These are phyloP conservation scores for Florisuga fusca DNA, from an alignment of 2,797 vertebrate genomes.

Conservation along the genomic window DNA sequence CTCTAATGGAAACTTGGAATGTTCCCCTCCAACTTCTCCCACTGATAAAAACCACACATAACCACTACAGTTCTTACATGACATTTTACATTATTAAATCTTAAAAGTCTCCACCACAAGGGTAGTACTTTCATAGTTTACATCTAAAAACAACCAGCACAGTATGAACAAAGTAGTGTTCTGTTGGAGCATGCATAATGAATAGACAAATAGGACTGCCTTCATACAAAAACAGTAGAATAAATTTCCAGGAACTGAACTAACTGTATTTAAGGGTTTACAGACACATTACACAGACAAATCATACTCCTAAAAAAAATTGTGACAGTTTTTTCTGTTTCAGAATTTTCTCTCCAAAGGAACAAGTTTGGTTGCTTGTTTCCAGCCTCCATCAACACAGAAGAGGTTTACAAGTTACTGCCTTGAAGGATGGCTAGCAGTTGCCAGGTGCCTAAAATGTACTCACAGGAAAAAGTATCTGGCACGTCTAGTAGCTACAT, in stretches of 20 bases:
- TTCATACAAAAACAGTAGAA: neutral
- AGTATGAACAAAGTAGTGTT: neutral
- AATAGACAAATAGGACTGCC: neutral
- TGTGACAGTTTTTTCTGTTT: rapidly evolving
- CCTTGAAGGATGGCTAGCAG: neutral
- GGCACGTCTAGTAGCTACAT: neutral
- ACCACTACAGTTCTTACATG: neutral
- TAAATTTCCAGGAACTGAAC: neutral
- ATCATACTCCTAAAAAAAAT: neutral
- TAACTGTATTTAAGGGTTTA: neutral
- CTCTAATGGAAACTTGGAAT: neutral
- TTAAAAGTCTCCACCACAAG: neutral
- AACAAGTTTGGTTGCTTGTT: neutral
- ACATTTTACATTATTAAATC: neutral
- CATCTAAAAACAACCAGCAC: neutral
- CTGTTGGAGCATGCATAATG: rapidly evolving
- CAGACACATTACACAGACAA: neutral
- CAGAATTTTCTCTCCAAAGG: neutral
- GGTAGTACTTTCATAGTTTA: neutral
- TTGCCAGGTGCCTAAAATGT: neutral
- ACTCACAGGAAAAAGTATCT: neutral
- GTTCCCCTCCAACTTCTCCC: neutral
- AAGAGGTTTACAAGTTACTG: neutral
- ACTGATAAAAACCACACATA: neutral
- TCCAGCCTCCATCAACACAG: neutral